Evolutionary conservation across 2,113 vertebrate genomes (phyloP), one percentile per base, ranked within the genome.

Genomic region (Limnothrissa miodon): DNA sequence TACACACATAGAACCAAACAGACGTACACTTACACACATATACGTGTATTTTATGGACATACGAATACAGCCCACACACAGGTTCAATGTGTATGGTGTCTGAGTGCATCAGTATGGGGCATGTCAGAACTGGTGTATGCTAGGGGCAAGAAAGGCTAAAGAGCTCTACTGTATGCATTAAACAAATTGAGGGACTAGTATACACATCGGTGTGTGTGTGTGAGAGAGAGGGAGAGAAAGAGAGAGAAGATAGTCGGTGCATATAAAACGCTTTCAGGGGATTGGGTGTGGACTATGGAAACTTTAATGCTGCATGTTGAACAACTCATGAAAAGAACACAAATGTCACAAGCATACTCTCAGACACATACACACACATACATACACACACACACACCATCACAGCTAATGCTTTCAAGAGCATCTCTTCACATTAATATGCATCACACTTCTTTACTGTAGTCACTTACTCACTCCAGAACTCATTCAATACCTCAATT

Each of bases 391-490:
- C 66, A 62, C 2, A 62, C 19, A 46, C 29, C 15, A 39, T 13
- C 11, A 36, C 29, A 17, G 66, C 9, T 74, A 74, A 74, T 74
- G 66, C 66, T 15, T 74, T 74, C 66, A 74, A 74, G 66, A 74
- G 66, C 10, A 33, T 70, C 62, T 70, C 29, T 70, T 74, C 25
- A 74, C 11, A 17, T 74, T 74, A 36, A 74, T 36, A 74, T 36
- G 66, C 66, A 74, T 33, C 29, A 29, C 62, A 70, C 25, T 70
- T 11, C 36, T 74, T 29, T 29, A 36, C 36, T 74, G 10, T 29
- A 36, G 66, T 36, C 66, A 74, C 29, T 70, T 11, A 33, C 29
- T 74, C 29, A 74, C 66, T 74, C 66, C 33, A 74, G 36, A 11
- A 74, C 25, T 33, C 13, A 36, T 74, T 74, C 66, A 74, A 29